A percentile compares a stretch with the other conserved stretches of the same genome.
Conservation (phyloP, 2,888 invertebrate genomes). For the Ophioninae sp. region DNA sequence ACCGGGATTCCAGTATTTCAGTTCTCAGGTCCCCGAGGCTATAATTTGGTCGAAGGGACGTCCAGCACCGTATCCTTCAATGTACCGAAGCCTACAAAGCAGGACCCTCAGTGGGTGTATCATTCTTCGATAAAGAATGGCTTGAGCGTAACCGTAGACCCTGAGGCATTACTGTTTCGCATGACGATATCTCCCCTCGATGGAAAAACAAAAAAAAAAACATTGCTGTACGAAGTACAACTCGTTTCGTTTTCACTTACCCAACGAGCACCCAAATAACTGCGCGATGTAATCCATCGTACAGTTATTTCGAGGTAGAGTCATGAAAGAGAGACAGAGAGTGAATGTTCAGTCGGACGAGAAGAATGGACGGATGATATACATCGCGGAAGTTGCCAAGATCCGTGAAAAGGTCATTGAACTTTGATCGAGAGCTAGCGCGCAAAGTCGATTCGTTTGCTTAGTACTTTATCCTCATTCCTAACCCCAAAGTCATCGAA, state of each 20-base stretch:
- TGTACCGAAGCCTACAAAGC: background rate
- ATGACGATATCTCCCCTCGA: conserved; percentile 42
- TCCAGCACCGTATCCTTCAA: conserved; percentile 5
- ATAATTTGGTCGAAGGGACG: background rate
- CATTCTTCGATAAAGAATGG: conserved; percentile 21
- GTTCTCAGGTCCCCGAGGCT: conserved; percentile 2
- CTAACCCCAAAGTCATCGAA: background rate
- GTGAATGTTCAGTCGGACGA: conserved; percentile 19
- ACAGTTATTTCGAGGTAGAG: conserved; percentile 29
- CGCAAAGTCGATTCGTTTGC: conserved; percentile 37
- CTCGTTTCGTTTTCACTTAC: conserved; percentile 53
- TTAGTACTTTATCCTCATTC: conserved; percentile 23
- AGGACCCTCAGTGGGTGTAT: background rate
- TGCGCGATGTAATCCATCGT: conserved; percentile 21
- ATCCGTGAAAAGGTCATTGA: conserved; percentile 50
- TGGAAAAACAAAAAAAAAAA: conserved; percentile 19
- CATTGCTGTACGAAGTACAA: conserved; percentile 32
- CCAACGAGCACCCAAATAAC: conserved; percentile 27
- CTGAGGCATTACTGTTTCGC: conserved; percentile 37
- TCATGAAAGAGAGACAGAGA: conserved; percentile 7
- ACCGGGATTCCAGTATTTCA: conserved; percentile 16
- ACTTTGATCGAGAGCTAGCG: conserved; percentile 47
- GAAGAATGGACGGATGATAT: conserved; percentile 37
- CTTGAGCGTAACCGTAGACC: conserved; percentile 18
- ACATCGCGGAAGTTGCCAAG: conserved; percentile 48